Evolutionary conservation across 1,140 invertebrate genomes (phyloP).

Genomic region (Odontomachus brunneus): DNA sequence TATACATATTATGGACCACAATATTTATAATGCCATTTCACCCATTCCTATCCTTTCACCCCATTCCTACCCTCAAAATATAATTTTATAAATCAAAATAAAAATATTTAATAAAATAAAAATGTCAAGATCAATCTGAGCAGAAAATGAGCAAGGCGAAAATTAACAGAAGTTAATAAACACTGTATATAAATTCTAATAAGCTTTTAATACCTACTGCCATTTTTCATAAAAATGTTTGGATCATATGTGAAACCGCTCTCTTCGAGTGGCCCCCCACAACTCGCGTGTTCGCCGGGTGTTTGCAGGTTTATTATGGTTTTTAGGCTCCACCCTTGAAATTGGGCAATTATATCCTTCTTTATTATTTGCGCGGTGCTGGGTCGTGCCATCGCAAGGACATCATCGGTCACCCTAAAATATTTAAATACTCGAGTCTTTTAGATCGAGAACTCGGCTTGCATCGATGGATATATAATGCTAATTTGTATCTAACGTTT

Average conservation of each 20-base stretch:
- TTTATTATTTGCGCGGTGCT: conserved; percentile 90
- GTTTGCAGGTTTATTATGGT: conserved; percentile 94
- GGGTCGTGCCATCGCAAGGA: conserved; percentile 94
- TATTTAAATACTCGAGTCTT: conserved; percentile 11
- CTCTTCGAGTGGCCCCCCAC: conserved; percentile 90
- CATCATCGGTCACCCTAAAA: conserved; percentile 93
- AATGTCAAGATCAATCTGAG: neutral
- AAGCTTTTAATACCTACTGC: conserved; percentile 87
- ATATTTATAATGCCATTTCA: too few relatives aligned
- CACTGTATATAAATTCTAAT: neutral
- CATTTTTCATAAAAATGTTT: conserved; percentile 92
- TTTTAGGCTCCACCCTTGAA: conserved; percentile 91
- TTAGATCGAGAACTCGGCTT: neutral
- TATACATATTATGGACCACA: too few relatives aligned
- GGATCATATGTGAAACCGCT: conserved; percentile 93
- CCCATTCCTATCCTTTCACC: too few relatives aligned
- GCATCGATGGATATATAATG: neutral
- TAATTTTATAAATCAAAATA: neutral
- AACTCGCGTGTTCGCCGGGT: conserved; percentile 93
- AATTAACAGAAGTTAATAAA: neutral
- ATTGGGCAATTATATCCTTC: conserved; percentile 92
- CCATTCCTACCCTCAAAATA: neutral
- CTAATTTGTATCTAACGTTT: conserved; percentile 6
- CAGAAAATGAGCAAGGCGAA: neutral
- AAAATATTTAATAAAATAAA: neutral